Conservation (phyloP, 2,888 invertebrate species). For the Drosophila conformis region DNA sequence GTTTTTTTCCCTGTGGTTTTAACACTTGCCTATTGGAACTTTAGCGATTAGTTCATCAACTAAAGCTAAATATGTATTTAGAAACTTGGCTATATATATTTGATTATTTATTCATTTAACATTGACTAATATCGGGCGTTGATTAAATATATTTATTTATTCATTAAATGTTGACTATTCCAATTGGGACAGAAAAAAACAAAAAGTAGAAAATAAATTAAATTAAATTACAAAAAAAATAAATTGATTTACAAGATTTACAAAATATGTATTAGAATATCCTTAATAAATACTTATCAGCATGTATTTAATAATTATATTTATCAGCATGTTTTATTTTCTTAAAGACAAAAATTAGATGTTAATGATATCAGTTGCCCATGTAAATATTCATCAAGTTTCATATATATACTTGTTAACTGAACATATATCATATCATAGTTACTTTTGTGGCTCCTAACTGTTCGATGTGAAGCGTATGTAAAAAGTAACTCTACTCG, state of each 20-base stretch:
- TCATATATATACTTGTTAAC: slow-evolving; percentile 2
- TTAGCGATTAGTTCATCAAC: background rate
- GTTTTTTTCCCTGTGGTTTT: slow-evolving; percentile 26
- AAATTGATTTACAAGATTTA: background rate
- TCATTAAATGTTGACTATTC: background rate
- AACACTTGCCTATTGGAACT: slow-evolving; percentile 2
- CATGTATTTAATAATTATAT: slow-evolving; percentile 3
- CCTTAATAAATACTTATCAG: background rate
- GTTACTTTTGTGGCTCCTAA: slow-evolving; percentile 17
- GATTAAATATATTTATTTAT: background rate
- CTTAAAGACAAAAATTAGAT: background rate
- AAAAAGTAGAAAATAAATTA: background rate
- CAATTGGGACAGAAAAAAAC: background rate
- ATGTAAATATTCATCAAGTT: slow-evolving; percentile 23
- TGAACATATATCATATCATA: slow-evolving; percentile 9
- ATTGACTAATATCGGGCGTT: background rate
- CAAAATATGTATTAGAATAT: background rate
- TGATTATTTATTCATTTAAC: background rate
- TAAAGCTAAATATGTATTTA: background rate
- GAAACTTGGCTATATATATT: background rate
- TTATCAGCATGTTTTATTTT: slow-evolving; percentile 11
- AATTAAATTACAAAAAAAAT: background rate
- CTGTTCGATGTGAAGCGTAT: slow-evolving; percentile 25
- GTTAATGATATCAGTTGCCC: background rate
- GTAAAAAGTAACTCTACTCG: slow-evolving; percentile 10